Percentiles rank a stretch among this genome's conserved stretches.
These are phyloP conservation scores for Callocephalon fimbriatum DNA, from an alignment of 2,113 vertebrate genomes.

Conservation along the genomic window DNA sequence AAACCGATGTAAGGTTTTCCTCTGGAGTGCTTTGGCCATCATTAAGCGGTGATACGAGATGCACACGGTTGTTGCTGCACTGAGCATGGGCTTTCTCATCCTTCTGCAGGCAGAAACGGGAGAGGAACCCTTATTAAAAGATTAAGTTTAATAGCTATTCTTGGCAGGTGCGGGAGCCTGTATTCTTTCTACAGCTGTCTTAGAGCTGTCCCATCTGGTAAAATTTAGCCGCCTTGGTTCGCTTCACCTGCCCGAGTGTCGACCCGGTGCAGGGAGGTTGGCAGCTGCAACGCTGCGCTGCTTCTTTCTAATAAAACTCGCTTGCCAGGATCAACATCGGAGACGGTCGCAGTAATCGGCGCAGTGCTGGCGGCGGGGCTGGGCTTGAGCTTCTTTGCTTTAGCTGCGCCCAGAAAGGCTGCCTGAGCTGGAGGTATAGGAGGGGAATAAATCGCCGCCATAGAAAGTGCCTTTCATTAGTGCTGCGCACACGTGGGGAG, in stretches of 20 bases:
- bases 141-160: slow-evolving; percentile 56
- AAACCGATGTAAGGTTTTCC: background rate
- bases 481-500: rapidly evolving
- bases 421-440: background rate
- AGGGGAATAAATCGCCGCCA: background rate
- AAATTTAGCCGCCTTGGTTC: slow-evolving; percentile 23
- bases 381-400: background rate
- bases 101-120: background rate
- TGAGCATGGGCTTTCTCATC: background rate
- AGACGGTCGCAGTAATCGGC: background rate
- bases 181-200: slow-evolving; percentile 62
- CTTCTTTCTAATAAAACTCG: slow-evolving; percentile 1
- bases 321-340: slow-evolving; percentile 18
- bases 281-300: background rate
- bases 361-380: background rate
- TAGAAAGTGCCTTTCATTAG: background rate
- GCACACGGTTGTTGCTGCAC: background rate
- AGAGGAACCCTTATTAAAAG: slow-evolving; percentile 53
- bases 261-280: background rate
- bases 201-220: slow-evolving; percentile 49
- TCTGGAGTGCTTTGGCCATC: background rate
- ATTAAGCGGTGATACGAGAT: background rate
- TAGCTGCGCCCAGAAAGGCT: background rate
- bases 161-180: background rate
- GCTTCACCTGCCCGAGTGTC: slow-evolving; percentile 27